These are phyloP conservation scores for Zophobas morio DNA, from an alignment of 1,140 invertebrate species.

Conservation along the genomic window DNA sequence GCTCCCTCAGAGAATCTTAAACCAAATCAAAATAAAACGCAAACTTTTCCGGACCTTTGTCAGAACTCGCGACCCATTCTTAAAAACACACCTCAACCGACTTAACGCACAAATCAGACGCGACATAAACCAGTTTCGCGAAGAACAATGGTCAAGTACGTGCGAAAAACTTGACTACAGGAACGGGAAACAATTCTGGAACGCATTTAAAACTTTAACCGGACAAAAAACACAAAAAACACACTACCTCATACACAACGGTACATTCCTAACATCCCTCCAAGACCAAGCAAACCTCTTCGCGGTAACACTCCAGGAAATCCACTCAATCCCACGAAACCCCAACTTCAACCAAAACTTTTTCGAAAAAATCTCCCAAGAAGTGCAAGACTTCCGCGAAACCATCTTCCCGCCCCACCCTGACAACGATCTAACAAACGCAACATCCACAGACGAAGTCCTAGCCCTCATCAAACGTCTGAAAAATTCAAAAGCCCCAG, in stretches of 20 bases:
- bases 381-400: no score
- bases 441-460: neutral
- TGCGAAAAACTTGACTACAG: neutral
- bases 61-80: neutral
- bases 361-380: neutral
- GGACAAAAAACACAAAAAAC: neutral
- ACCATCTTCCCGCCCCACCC: no score
- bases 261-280: neutral
- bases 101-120: slow-evolving; percentile 2
- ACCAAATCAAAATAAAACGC: neutral
- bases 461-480: neutral
- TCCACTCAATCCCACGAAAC: neutral
- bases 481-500: slow-evolving; percentile 21
- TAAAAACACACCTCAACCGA: neutral
- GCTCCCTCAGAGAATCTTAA: neutral
- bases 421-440: neutral
- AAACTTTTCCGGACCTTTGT: neutral
- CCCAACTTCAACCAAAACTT: neutral
- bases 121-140: neutral
- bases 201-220: neutral
- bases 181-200: neutral
- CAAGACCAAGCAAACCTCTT: slow-evolving; percentile 5
- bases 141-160: neutral
- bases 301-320: neutral
- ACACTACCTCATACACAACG: neutral